Base-by-base conservation (phyloP, 2,113 vertebrate genomes). In the Pituophis catenifer region DNA sequence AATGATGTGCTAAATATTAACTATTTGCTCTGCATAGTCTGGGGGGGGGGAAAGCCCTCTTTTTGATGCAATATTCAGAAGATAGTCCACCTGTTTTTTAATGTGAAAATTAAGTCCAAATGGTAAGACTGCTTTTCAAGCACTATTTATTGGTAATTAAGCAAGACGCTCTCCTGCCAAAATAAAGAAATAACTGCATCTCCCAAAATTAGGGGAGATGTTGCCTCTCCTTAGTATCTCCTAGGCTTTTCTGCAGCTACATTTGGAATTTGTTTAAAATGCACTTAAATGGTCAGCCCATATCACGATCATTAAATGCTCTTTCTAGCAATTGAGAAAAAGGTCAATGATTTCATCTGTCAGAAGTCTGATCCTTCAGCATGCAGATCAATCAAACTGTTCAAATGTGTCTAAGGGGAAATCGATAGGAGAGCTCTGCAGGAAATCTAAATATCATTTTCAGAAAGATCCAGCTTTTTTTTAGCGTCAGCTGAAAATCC, bases 381-480 rank as follows among this genome's bases (percentile, higher is more conserved):
- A 65, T 10, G 88, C 38, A 53, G 96, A 97, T 98, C 97, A 97
- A 97, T 97, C 96, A 97, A 95, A 94, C 94, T 93, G 95, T 95
- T 94, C 96, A 97, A 96, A 97, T 94, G 94, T 10, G 2, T 94
- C 52, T 1, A 23, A 8, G 9, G 93, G 12, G 0, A 94, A 92
- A 19, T 8, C 87, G 94, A 89, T 89, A 1, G 23, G 53, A 85
- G 90, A 92, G 85, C 89, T 86, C 92, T 92, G 95, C 95, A 96
- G 95, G 94, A 94, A 96, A 96, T 88, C 94, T 0, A 6, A 92
- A 90, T 17, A 91, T 95, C 90, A 85, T 93, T 52, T 3, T 88
- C 91, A 53, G 93, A 94, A 86, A 7, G 88, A 85, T 88, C 94
- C 50, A 48, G 70, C 65, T 87, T 92, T 62, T 48, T 53, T 89